Evolutionary conservation across 2,888 invertebrate genomes (phyloP), one percentile per base, ranked within the genome.

Genomic region (Ochlodes sylvanus): DNA sequence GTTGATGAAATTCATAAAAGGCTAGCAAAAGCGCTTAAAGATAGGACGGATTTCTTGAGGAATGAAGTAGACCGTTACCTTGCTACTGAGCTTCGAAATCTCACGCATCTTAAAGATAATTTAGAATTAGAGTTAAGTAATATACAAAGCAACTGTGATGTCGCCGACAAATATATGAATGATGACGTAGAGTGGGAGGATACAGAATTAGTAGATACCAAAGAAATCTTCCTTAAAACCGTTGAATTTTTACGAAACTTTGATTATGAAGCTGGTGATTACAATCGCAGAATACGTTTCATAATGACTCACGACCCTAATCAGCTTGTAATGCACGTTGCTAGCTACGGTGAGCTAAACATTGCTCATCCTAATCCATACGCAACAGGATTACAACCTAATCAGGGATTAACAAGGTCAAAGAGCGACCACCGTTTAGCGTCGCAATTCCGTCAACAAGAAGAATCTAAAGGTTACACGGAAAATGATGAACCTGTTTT

Each of bases 211-310:
- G 97, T 98, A 94, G 98, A 98, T 82, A 97, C 98, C 69, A 99
- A 99, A 92, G 98, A 98, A 90, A 98, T 98, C 73, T 99, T 99
- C 93, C 93, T 98, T 21, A 98, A 98, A 88, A 99, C 99, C 15
- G 97, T 99, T 58, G 99, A 99, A 82, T 99, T 99, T 87, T 95
- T 99, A 75, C 95, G 97, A 80, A 98, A 98, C 92, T 98, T 98
- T 82, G 98, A 98, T 88, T 97, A 98, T 80, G 99, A 99, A 90
- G 97, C 97, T 72, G 96, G 96, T 63, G 98, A 98, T 88, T 98
- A 98, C 83, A 96, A 95, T 72, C 95, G 98, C 72, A 95, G 97
- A 77, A 96, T 98, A 73, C 95, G 97, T 73, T 97, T 98, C 90
- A 94, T 97, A 63, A 96, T 98, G 94, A 97, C 97, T 34, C 98